Conservation (phyloP, 2,797 vertebrate genomes). For the Thripadectes ignobilis region DNA sequence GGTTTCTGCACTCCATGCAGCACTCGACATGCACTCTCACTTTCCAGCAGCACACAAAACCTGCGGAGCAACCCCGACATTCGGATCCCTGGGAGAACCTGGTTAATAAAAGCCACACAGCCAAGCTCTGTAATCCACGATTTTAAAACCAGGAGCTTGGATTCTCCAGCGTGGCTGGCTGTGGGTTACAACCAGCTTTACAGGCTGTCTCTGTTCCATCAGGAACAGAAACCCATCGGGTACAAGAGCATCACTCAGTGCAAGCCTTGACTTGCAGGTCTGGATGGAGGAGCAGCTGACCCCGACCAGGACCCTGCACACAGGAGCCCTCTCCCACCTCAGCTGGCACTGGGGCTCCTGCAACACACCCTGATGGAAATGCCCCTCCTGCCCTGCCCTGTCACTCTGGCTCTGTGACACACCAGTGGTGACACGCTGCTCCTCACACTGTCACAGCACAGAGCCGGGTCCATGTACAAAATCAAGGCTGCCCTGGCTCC, state of each 20-base stretch:
- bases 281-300: rapidly evolving
- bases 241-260: rapidly evolving
- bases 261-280: no score
- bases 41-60: background rate
- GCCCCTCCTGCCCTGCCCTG: background rate
- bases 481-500: background rate
- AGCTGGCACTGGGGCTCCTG: rapidly evolving
- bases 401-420: background rate
- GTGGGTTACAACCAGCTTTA: background rate
- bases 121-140: background rate
- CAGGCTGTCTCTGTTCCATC: background rate
- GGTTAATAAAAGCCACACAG: background rate
- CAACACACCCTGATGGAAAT: background rate
- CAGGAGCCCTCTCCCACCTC: background rate
- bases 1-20: background rate
- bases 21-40: background rate
- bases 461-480: rapidly evolving
- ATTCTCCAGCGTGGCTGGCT: rapidly evolving
- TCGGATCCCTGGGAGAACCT: background rate
- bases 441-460: background rate
- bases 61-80: background rate
- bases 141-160: background rate
- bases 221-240: background rate
- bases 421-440: background rate
- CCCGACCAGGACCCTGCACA: rapidly evolving